Evolutionary conservation across 2,113 vertebrate genomes (phyloP), one percentile per base, ranked within the genome.

Genomic region (Neotragus pygmaeus): DNA sequence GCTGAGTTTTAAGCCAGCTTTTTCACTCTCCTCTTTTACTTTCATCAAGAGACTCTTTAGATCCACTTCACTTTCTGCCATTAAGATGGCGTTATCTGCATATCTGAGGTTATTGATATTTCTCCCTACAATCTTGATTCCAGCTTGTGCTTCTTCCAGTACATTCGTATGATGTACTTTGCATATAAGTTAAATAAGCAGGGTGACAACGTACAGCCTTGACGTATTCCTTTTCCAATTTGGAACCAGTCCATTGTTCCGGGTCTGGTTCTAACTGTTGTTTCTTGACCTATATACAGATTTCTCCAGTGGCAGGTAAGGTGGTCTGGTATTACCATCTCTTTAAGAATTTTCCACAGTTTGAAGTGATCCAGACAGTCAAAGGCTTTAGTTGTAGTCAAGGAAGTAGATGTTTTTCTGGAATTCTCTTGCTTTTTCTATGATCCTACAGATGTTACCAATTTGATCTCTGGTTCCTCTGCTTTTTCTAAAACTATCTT

Each of bases 281-380:
- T 8, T 70, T 70, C n/a, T 70, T 70, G n/a, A 70, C 19, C n/a
- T 70, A 1, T 11, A 70, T 23, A 36, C n/a, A 70, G n/a, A 70
- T 70, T 23, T 70, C 66, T 70, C 10, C 66, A 70, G n/a, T 39
- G 64, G 66, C 66, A 70, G 66, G n/a, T 70, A 11, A 70, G 66
- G n/a, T 36, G 2, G 5, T 70, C 66, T 70, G 66, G 66, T 70
- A 39, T 70, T 70, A 19, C n/a, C 66, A 70, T 70, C n/a, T 39
- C 19, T 70, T 39, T 39, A 11, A 70, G 66, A 70, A 23, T 70
- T 70, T 70, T 39, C n/a, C 66, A 23, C 19, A 70, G n/a, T 70
- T 23, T 39, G 17, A 21, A 19, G 10, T 0, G 2, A 70, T 23
- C 19, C 66, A 70, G 19, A 70, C n/a, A 36, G n/a, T 70, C n/a